Base-by-base conservation (phyloP, 2,113 vertebrate species). In the Gadus chalcogrammus region DNA sequence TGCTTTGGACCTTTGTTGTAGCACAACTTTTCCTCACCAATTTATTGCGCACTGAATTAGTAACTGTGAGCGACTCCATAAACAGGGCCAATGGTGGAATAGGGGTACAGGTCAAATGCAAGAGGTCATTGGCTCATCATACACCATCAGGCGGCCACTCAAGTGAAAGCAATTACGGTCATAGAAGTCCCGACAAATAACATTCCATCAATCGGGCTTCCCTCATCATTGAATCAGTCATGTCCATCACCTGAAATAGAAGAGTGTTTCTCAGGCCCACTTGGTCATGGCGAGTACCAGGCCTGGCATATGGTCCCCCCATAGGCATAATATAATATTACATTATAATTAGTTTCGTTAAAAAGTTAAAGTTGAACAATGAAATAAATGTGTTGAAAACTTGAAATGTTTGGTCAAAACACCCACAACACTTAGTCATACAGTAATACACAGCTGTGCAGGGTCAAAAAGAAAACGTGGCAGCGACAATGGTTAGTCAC, bases 181-280 rank as follows among this genome's bases (percentile, higher is more conserved):
- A 87, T 82, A 79, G 84, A 85, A 88, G 84, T 67, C 69, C n/a
- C 28, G 17, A 69, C 60, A 64, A 18, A 72, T 71, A 64, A 83
- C 64, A 80, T 88, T 84, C 82, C 83, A 73, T 79, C 72, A 64
- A 82, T 81, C 75, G 2, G 24, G 38, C 65, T 52, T 61, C 27
- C 1, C 42, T 48, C 42, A 79, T 71, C 74, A 85, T 70, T 78
- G 73, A 76, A 79, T 42, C 67, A 22, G 59, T 4, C n/a, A 58
- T 16, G 62, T 74, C 1, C 27, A 75, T 27, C 61, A 62, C 82
- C 80, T 70, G 79, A 89, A 83, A 84, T 74, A 78, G 76, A 79
- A 76, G 69, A 13, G 1, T 48, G 15, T n/a, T 2, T 58, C n/a
- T 58, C 55, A 58, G 55, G 15, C 5, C n/a, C 55, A n/a, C 55